A percentile compares a stretch with the other conserved stretches of the same genome.
phyloP scores from a whole-genome alignment of 92 coral and sea anemone species.

The Desmophyllum pertusum region DNA sequence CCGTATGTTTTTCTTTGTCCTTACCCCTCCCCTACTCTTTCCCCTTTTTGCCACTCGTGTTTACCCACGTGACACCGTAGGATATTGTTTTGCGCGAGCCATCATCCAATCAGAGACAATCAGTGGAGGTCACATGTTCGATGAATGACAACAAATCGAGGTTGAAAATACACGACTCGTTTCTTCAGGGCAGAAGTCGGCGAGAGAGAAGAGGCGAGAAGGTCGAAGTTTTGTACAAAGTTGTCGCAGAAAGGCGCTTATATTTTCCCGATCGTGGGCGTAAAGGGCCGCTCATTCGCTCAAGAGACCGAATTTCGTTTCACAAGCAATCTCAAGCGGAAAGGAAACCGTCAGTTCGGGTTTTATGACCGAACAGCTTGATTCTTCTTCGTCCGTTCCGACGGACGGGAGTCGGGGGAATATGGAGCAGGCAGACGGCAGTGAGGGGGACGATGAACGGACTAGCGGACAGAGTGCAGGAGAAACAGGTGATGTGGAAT shows the following conservation, averaged over 20 bases:
- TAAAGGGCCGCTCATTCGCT: neutral
- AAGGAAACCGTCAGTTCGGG: neutral
- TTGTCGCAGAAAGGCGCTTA: neutral
- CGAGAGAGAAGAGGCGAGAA: neutral
- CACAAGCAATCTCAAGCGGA: neutral
- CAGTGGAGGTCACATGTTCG: slow-evolving; percentile 50
- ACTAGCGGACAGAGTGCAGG: slow-evolving; percentile 76
- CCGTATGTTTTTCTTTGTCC: no score
- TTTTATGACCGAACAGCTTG: slow-evolving; percentile 56
- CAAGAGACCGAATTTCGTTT: neutral
- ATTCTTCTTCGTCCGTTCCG: slow-evolving; percentile 30
- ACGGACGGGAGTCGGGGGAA: slow-evolving; percentile 24
- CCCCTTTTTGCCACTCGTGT: slow-evolving; percentile 5
- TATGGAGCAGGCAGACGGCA: slow-evolving; percentile 75
- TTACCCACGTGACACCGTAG: slow-evolving; percentile 10
- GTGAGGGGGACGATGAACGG: slow-evolving; percentile 84
- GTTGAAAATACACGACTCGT: slow-evolving; percentile 24
- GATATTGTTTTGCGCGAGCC: slow-evolving; percentile 37
- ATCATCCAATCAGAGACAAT: slow-evolving; percentile 60
- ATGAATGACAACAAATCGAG: slow-evolving; percentile 70
- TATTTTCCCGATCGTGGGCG: slow-evolving; percentile 15
- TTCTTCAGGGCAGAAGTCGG: slow-evolving; percentile 37
- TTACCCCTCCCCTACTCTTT: slow-evolving; percentile 37
- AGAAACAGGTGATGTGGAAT: slow-evolving; percentile 68
- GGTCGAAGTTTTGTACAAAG: neutral